Conservation (phyloP, 2,888 invertebrate genomes). For the Platerodrilus igneus region DNA sequence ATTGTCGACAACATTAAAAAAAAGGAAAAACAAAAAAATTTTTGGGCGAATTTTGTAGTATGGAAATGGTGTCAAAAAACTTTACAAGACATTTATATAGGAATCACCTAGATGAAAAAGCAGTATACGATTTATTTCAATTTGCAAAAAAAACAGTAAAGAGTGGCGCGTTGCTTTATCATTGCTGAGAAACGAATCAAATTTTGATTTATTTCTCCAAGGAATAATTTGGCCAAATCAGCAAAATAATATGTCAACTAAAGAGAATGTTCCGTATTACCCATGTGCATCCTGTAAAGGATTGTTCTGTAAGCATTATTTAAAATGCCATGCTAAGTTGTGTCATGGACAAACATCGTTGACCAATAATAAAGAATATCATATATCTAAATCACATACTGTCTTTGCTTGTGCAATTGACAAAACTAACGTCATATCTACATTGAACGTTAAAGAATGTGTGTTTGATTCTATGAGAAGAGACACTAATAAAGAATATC, state of each 20-base stretch:
- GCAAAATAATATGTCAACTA: slow-evolving; percentile 3
- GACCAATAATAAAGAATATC: slow-evolving; percentile 13
- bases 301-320: slow-evolving; percentile 18
- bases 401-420: slow-evolving; percentile 16
- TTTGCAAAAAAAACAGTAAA: slow-evolving; percentile 17
- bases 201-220: slow-evolving; percentile 23
- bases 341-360: too few relatives aligned
- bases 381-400: slow-evolving; percentile 14
- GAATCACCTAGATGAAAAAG: slow-evolving; percentile 13
- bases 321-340: slow-evolving; percentile 18
- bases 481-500: slow-evolving; percentile 14
- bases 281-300: slow-evolving; percentile 21
- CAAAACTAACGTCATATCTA: slow-evolving; percentile 18
- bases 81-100: slow-evolving; percentile 23
- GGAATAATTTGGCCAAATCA: slow-evolving; percentile 17
- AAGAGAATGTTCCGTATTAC: slow-evolving; percentile 3
- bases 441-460: too few relatives aligned
- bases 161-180: slow-evolving; percentile 14
- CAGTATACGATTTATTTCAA: slow-evolving; percentile 14
- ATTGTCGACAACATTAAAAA: slow-evolving; percentile 5
- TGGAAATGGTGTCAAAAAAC: slow-evolving; percentile 20
- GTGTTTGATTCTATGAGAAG: slow-evolving; percentile 26
- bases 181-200: slow-evolving; percentile 17
- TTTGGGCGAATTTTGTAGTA: slow-evolving; percentile 24
- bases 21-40: slow-evolving; percentile 8